Evolutionary conservation across 2,888 invertebrate species (phyloP).

Genomic region (Pristionchus maxplancki): DNA sequence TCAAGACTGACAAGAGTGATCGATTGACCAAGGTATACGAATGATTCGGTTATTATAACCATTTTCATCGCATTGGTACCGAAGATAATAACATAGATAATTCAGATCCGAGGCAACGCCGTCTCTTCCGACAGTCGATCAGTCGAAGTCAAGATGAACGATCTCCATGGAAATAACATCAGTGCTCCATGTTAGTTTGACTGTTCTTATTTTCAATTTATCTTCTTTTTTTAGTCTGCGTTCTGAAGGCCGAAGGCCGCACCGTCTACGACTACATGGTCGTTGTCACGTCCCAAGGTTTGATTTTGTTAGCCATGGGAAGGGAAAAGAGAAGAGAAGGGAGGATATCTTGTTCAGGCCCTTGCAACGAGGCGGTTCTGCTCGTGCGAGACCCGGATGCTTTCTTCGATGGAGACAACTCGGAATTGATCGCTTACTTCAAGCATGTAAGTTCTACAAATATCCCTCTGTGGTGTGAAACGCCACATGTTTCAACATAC

Average conservation of each 20-base stretch:
- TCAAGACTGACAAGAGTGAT: slow-evolving; percentile 52
- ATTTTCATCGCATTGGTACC: not conserved
- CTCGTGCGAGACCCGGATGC: slow-evolving; percentile 63
- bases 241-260: slow-evolving; percentile 50
- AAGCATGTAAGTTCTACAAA: slow-evolving; percentile 57
- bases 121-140: slow-evolving; percentile 58
- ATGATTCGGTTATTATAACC: too few relatives aligned
- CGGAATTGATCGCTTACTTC: slow-evolving; percentile 60
- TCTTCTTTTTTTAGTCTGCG: slow-evolving; percentile 51
- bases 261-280: slow-evolving; percentile 57
- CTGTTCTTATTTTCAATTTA: not conserved
- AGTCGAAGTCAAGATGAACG: slow-evolving; percentile 56
- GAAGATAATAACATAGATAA: not conserved
- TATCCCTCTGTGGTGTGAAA: not conserved
- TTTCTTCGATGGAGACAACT: slow-evolving; percentile 63
- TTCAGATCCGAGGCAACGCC: slow-evolving; percentile 61
- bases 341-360: slow-evolving; percentile 55
- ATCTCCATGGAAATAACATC: slow-evolving; percentile 59
- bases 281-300: slow-evolving; percentile 29
- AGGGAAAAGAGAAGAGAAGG: not conserved
- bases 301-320: not conserved
- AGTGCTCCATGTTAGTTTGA: slow-evolving; percentile 59
- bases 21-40: not conserved
- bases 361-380: slow-evolving; percentile 63
- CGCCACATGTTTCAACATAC: too few relatives aligned